Base-by-base conservation (phyloP, 2,888 invertebrate species). In the Thymelicus lineola region DNA sequence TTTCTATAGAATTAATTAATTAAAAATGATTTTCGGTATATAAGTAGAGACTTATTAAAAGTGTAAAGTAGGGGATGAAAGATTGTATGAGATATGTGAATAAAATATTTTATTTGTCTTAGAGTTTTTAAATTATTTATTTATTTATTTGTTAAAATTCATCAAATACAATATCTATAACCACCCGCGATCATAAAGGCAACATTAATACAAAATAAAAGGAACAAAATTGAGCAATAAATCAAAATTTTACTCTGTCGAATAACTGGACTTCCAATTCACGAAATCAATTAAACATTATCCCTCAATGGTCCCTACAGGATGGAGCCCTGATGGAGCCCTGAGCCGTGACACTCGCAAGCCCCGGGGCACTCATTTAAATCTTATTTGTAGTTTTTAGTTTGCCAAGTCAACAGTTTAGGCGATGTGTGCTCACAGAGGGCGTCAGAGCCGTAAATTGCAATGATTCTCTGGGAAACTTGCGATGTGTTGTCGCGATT, bases 321-420 rank as follows among this genome's bases (percentile, higher is more conserved):
- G 74, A 71, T 74, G 20, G 42, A 7, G n/a, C 42, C 38, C 50
- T 14, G 74, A 71, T 74, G 20, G 42, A 7, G n/a, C 42, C 38
- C 50, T 14, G 28, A 28, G 28, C 48, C 12, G 35, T 60, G 67
- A 67, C 67, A 66, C 66, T 64, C 42, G 45, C 17, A 62, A 65
- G 70, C 77, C 84, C 81, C 74, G 71, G 75, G 77, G 81, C 85
- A 72, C 83, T 89, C 87, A 89, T 91, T 89, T 81, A 88, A 89
- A 91, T 89, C 91, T 86, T 91, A 93, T 93, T 93, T 93, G 92
- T 90, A 89, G 86, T 85, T 90, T 90, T 91, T 82, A 90, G 89
- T 90, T 86, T 78, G 82, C 85, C 82, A 80, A 87, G 90, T 89
- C 89, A 91, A 91, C 82, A 92, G 84, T 69, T 69, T 69, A 58